Evolutionary conservation across 2,888 invertebrate species (phyloP).

Genomic region (Aplocera efformata): DNA sequence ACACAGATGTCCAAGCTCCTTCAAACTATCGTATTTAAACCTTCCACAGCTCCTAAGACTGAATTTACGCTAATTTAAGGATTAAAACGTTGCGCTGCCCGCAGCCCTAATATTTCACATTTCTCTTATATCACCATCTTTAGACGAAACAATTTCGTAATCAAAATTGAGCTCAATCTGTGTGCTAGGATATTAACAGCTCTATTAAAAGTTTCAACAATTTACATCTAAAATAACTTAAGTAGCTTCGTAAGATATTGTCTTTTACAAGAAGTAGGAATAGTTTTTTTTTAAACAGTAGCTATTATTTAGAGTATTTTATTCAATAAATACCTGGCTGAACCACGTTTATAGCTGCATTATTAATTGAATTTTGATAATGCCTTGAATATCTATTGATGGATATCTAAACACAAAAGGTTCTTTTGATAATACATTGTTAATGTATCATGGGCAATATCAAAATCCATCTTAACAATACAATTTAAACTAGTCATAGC

Average conservation of each 20-base stretch:
- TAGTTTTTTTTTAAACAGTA: constrained; percentile 9
- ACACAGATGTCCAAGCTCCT: constrained; percentile 27
- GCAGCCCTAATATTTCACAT: constrained; percentile 9
- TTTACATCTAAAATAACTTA: constrained; percentile 35
- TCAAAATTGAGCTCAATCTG: constrained; percentile 22
- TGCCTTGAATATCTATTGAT: too few relatives aligned
- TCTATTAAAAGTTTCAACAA: constrained; percentile 47
- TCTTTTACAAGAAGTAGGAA: constrained; percentile 20
- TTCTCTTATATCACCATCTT: neutral
- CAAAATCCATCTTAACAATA: too few relatives aligned
- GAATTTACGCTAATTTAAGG: constrained; percentile 9
- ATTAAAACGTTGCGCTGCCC: constrained; percentile 13
- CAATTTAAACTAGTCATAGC: constrained; percentile 3
- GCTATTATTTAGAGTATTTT: neutral
- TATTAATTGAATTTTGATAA: neutral
- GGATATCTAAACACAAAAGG: too few relatives aligned
- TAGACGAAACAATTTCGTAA: neutral
- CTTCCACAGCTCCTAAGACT: constrained; percentile 14
- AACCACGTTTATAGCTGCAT: too few relatives aligned
- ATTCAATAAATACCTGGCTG: neutral
- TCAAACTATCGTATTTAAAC: constrained; percentile 2
- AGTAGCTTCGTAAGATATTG: constrained; percentile 19
- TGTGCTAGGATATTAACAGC: constrained; percentile 42
- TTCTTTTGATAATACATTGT: too few relatives aligned
- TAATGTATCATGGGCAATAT: too few relatives aligned